Evolutionary conservation across 2,113 vertebrate species (phyloP).

Genomic region (Benitochromis conjunctus): DNA sequence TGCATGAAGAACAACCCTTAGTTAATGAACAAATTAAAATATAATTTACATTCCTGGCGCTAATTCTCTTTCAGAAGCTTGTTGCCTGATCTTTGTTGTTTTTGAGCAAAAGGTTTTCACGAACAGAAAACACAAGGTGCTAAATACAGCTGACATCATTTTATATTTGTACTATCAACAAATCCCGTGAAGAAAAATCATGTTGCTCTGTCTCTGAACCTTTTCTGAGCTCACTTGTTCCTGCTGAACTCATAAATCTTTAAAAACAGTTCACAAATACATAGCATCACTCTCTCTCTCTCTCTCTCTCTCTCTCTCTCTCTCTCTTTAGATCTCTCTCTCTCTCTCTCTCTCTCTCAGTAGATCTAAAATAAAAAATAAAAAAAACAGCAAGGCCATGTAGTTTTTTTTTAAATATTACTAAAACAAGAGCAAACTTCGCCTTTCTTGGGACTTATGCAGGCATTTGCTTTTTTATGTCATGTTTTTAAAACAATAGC

Average conservation of each 20-base stretch:
- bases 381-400: not conserved
- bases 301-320: not conserved
- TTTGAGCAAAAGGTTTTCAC: not conserved
- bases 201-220: not conserved
- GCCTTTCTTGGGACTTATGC: not conserved
- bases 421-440: not conserved
- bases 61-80: slow-evolving; percentile 13
- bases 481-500: not conserved
- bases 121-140: not conserved
- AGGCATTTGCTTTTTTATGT: not conserved
- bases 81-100: not conserved
- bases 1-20: slow-evolving; percentile 45
- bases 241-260: not conserved
- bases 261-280: not conserved
- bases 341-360: not conserved
- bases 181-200: not conserved
- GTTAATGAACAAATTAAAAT: slow-evolving; percentile 56
- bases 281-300: not conserved
- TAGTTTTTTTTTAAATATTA: not conserved
- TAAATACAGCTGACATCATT: not conserved
- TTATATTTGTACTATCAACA: not conserved
- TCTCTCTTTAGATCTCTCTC: not conserved
- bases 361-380: not conserved
- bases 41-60: slow-evolving; percentile 37
- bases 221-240: not conserved